These are phyloP conservation scores for Tetramorium simillimum DNA, from an alignment of 1,140 invertebrate genomes.

Conservation along the genomic window DNA sequence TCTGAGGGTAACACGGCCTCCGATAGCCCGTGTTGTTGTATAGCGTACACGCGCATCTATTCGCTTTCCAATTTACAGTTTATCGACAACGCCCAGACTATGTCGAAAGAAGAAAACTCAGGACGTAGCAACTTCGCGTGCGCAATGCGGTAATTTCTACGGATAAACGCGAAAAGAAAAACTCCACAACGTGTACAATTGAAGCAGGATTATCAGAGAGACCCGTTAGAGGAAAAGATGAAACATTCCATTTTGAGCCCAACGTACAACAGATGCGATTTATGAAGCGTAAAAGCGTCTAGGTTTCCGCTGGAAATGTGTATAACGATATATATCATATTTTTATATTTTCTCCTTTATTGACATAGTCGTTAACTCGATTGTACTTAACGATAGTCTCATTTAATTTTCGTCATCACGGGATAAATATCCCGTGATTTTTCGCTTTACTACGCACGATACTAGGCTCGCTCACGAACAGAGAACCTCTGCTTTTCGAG, in stretches of 20 bases:
- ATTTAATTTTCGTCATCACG: conserved; percentile 38
- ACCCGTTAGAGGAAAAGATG: background rate
- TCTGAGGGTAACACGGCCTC: background rate
- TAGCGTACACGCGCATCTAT: background rate
- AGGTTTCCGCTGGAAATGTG: background rate
- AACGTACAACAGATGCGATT: background rate
- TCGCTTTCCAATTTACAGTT: conserved; percentile 71
- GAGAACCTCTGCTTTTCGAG: conserved; percentile 47
- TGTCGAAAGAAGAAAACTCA: conserved; percentile 23
- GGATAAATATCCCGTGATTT: background rate
- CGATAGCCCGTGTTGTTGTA: background rate
- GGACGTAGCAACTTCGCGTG: conserved; percentile 35
- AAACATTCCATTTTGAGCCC: background rate
- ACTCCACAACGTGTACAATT: conserved; percentile 6
- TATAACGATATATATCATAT: background rate
- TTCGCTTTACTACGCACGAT: background rate
- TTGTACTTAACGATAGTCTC: background rate
- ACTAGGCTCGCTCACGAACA: background rate
- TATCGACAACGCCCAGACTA: conserved; percentile 53
- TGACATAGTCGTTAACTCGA: background rate
- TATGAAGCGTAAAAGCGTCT: background rate
- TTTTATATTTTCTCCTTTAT: background rate
- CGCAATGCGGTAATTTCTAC: conserved; percentile 25
- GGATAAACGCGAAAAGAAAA: conserved; percentile 40
- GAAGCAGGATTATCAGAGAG: conserved; percentile 11